Evolutionary conservation across 2,888 invertebrate genomes (phyloP).

Genomic region (Liopterus haemorrhoidalis): DNA sequence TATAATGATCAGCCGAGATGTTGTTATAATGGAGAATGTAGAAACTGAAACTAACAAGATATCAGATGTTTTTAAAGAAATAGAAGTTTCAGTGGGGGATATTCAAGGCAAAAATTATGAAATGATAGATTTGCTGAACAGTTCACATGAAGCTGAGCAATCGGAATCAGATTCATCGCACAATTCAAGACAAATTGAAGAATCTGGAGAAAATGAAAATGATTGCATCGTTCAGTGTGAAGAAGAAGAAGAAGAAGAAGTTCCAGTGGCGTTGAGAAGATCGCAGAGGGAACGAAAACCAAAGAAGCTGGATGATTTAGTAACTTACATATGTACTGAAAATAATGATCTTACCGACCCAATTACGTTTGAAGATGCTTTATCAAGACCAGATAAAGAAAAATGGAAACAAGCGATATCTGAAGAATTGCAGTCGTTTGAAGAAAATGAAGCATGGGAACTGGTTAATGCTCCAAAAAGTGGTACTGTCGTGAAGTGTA

Average conservation of each 20-base stretch:
- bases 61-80: slow-evolving; percentile 9
- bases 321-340: slow-evolving; percentile 31
- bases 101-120: slow-evolving; percentile 2
- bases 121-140: no score
- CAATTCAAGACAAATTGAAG: no score
- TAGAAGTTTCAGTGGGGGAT: slow-evolving; percentile 23
- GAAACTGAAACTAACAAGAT: slow-evolving; percentile 12
- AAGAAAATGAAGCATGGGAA: no score
- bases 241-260: no score
- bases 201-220: no score
- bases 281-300: slow-evolving; percentile 26
- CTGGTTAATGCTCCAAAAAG: slow-evolving; percentile 29
- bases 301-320: slow-evolving; percentile 28
- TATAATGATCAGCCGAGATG: slow-evolving; percentile 28
- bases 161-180: no score
- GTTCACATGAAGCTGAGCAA: no score
- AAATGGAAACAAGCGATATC: no score
- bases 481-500: slow-evolving; percentile 33
- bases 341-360: no score
- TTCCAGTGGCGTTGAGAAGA: slow-evolving; percentile 25
- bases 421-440: no score
- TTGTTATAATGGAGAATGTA: slow-evolving; percentile 25
- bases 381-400: no score
- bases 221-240: slow-evolving; percentile 11
- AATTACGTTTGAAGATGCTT: no score